Evolutionary conservation across 1,140 invertebrate species (phyloP).

Genomic region (Camponotus pennsylvanicus): DNA sequence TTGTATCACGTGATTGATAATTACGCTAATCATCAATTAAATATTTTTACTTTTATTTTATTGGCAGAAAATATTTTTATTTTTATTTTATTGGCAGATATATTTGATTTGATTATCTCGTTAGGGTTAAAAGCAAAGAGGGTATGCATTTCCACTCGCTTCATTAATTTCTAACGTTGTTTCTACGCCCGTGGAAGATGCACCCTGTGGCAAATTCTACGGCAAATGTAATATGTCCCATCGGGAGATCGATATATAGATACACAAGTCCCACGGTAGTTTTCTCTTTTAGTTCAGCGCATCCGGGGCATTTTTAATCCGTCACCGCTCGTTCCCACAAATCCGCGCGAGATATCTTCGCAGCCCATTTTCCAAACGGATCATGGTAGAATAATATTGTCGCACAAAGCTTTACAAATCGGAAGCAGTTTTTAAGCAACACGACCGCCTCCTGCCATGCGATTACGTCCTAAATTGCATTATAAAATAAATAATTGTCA

Average conservation of each 20-base stretch:
- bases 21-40: neutral
- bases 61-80: neutral
- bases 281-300: constrained; percentile 26
- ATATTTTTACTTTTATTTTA: neutral
- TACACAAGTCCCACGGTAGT: constrained; percentile 39
- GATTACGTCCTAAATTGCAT: neutral
- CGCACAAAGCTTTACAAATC: neutral
- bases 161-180: constrained; percentile 53
- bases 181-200: constrained; percentile 69
- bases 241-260: constrained; percentile 74
- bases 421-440: neutral
- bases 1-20: neutral
- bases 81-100: no score
- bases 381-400: neutral
- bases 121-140: neutral
- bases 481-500: neutral
- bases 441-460: no score
- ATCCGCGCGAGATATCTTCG: neutral
- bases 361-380: neutral
- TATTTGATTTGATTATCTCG: constrained; percentile 58
- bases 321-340: neutral
- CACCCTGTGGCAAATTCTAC: constrained; percentile 70
- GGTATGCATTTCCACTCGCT: neutral
- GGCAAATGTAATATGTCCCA: constrained; percentile 71
- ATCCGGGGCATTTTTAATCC: constrained; percentile 59